Percentiles rank a stretch among this genome's conserved stretches.
phyloP scores from a whole-genome alignment of 1,140 invertebrate genomes.

The Euwallacea similis region DNA sequence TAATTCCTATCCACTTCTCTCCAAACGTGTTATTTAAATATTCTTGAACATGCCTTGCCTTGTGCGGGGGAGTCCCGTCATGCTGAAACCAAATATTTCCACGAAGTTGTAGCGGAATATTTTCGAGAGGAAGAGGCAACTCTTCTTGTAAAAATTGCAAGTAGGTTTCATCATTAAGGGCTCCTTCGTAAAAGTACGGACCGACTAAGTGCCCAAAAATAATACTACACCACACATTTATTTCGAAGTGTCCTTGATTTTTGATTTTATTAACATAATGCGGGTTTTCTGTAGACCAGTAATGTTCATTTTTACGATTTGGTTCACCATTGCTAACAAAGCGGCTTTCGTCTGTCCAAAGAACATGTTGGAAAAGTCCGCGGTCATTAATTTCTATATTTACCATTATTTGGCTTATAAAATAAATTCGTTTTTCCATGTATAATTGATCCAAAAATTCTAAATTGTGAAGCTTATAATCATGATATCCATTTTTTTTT shows the following conservation, averaged over 20 bases:
- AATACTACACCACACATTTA: slow-evolving; percentile 19
- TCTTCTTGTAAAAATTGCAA: slow-evolving; percentile 20
- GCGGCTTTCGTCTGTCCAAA: slow-evolving; percentile 20
- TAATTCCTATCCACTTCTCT: slow-evolving; percentile 15
- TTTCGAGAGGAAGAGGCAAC: slow-evolving; percentile 2
- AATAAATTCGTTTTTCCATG: not conserved
- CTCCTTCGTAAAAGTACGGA: slow-evolving; percentile 17
- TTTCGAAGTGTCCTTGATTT: slow-evolving; percentile 5
- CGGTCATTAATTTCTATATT: not conserved
- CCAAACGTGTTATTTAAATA: slow-evolving; percentile 8
- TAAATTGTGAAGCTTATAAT: slow-evolving; percentile 20
- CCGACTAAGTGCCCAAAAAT: slow-evolving; percentile 7
- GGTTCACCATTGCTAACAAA: slow-evolving; percentile 13
- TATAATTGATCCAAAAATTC: slow-evolving; percentile 1
- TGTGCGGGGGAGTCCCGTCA: slow-evolving; percentile 19
- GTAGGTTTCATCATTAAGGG: slow-evolving; percentile 5
- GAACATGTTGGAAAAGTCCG: slow-evolving; percentile 5
- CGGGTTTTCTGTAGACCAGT: slow-evolving; percentile 5
- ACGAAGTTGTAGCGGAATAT: slow-evolving; percentile 13
- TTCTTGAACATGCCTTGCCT: slow-evolving; percentile 4
- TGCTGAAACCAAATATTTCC: slow-evolving; percentile 16
- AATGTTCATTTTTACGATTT: slow-evolving; percentile 12
- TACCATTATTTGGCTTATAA: slow-evolving; percentile 6
- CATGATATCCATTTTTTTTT: slow-evolving; percentile 19
- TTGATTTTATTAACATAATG: not conserved